These are phyloP conservation scores for Ciconia nigra DNA, from an alignment of 2,797 vertebrate genomes.

Conservation along the genomic window DNA sequence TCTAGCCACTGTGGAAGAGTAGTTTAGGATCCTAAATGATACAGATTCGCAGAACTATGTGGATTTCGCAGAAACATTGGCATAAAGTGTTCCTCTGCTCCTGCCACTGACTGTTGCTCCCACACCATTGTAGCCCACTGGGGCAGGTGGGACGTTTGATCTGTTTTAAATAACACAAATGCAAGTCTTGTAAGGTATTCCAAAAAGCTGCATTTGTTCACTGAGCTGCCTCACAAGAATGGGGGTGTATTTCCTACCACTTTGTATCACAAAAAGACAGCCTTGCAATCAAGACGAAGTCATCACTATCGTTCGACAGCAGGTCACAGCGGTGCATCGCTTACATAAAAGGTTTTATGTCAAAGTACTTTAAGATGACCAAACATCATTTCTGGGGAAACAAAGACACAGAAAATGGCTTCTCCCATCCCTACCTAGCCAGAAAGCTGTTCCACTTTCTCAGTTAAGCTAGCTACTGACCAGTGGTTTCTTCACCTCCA, in stretches of 20 bases:
- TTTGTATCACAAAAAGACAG: background rate
- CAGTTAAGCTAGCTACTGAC: background rate
- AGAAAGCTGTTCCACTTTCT: background rate
- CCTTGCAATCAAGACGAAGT: background rate
- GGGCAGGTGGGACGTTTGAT: background rate
- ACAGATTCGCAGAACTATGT: background rate
- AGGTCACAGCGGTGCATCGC: background rate
- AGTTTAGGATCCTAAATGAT: background rate
- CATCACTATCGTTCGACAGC: background rate
- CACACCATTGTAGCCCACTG: background rate
- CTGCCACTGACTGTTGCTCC: background rate
- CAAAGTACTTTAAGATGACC: background rate
- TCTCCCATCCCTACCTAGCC: background rate
- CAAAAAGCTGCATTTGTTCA: background rate
- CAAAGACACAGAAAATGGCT: background rate
- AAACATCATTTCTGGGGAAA: background rate
- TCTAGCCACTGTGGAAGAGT: background rate
- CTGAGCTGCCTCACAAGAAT: background rate
- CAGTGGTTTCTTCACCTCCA: background rate
- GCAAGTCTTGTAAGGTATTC: background rate
- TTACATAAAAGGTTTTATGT: background rate
- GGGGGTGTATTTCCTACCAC: background rate
- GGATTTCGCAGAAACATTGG: background rate
- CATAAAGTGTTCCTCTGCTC: background rate
- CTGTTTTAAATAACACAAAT: background rate